Evolutionary conservation across 1,140 invertebrate species (phyloP).

Genomic region (Caerostris darwini): DNA sequence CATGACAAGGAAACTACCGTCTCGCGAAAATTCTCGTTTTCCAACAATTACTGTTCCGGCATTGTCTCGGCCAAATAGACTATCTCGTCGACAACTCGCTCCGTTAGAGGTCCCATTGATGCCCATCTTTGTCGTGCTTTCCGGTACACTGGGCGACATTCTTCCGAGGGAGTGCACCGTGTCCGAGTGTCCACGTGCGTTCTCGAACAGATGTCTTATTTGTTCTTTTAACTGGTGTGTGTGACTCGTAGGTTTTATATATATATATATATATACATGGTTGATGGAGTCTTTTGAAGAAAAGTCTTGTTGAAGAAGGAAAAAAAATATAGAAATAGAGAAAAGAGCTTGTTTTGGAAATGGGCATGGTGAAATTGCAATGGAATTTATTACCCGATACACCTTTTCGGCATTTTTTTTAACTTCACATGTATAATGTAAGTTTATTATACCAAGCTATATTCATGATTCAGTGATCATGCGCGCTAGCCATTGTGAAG

Average conservation of each 20-base stretch:
- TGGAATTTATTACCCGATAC: too few relatives aligned
- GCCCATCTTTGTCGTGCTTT: not conserved
- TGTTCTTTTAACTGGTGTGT: not conserved
- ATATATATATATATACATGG: not conserved
- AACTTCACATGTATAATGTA: too few relatives aligned
- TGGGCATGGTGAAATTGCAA: too few relatives aligned
- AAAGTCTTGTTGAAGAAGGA: not conserved
- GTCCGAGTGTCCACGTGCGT: not conserved
- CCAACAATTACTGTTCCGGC: not conserved
- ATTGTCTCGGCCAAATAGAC: constrained; percentile 3
- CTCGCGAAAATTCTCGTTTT: not conserved
- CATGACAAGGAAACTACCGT: not conserved
- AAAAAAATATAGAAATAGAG: not conserved
- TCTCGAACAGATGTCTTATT: not conserved
- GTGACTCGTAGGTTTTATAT: not conserved
- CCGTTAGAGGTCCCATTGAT: not conserved
- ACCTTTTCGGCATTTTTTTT: too few relatives aligned
- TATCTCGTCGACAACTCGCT: not conserved
- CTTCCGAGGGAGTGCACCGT: not conserved
- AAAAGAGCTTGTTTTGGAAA: too few relatives aligned
- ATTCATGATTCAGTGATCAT: too few relatives aligned
- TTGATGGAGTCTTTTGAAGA: not conserved
- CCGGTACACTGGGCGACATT: not conserved
- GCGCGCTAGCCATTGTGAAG: too few relatives aligned
- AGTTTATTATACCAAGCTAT: too few relatives aligned